Evolutionary conservation across 2,888 invertebrate species (phyloP).

Genomic region (Drosophila falleni): DNA sequence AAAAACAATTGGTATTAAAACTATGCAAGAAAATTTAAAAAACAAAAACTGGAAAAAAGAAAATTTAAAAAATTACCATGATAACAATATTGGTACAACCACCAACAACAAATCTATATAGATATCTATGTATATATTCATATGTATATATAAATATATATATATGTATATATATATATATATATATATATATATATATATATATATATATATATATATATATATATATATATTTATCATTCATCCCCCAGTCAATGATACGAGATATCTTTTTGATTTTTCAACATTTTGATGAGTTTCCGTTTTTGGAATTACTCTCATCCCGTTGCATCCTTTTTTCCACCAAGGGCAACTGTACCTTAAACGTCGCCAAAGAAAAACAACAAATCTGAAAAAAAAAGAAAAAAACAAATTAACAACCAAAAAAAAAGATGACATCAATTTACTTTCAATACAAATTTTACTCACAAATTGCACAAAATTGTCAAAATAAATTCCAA

Average conservation of each 20-base stretch:
- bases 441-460: slow-evolving; percentile 7
- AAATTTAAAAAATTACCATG: slow-evolving; percentile 13
- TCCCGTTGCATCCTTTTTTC: slow-evolving; percentile 31
- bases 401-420: not conserved
- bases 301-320: slow-evolving; percentile 28
- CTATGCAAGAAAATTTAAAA: slow-evolving; percentile 43
- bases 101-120: slow-evolving; percentile 3
- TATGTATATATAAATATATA: too few species aligned
- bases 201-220: not conserved
- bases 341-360: slow-evolving; percentile 13
- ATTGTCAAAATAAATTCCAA: slow-evolving; percentile 21
- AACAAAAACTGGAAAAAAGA: not conserved
- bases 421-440: slow-evolving; percentile 4
- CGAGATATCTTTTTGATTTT: slow-evolving; percentile 14
- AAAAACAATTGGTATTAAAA: slow-evolving; percentile 69
- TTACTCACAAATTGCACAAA: slow-evolving; percentile 37
- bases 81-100: slow-evolving; percentile 30
- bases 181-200: slow-evolving; percentile 5
- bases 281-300: slow-evolving; percentile 30
- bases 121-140: too few species aligned
- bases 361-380: slow-evolving; percentile 7
- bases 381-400: not conserved
- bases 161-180: slow-evolving; percentile 6
- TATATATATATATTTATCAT: slow-evolving; percentile 5
- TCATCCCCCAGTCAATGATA: slow-evolving; percentile 4